phyloP scores from a whole-genome alignment of 2,797 vertebrate species.

The Fistularia tabacaria region DNA sequence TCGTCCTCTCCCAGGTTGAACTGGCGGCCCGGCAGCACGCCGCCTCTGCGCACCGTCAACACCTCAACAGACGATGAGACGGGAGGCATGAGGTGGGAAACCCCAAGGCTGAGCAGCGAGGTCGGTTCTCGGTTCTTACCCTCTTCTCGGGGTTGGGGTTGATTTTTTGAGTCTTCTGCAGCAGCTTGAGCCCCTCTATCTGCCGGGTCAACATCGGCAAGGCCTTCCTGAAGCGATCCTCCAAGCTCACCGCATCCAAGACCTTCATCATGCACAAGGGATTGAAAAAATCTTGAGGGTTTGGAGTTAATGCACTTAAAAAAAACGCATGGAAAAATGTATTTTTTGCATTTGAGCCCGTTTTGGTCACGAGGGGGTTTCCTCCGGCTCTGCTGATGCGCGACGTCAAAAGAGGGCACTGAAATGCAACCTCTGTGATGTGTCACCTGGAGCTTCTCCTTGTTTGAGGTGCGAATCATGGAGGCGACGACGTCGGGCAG shows the following conservation, averaged over 20 bases:
- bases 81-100: background rate
- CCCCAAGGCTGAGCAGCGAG: background rate
- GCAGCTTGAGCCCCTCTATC: slow-evolving; percentile 91
- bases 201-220: slow-evolving; percentile 90
- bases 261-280: slow-evolving; percentile 70
- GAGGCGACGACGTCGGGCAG: slow-evolving; percentile 91
- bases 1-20: slow-evolving; percentile 85
- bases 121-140: slow-evolving; percentile 62
- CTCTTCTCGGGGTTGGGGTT: slow-evolving; percentile 86
- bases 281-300: background rate
- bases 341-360: no score
- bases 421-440: background rate
- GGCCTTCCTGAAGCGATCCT: slow-evolving; percentile 90
- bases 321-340: no score
- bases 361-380: no score
- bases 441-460: slow-evolving; percentile 97
- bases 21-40: slow-evolving; percentile 74
- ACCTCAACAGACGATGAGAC: slow-evolving; percentile 64
- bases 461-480: slow-evolving; percentile 92
- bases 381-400: no score
- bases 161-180: slow-evolving; percentile 88
- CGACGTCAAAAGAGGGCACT: background rate
- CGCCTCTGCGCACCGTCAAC: slow-evolving; percentile 76
- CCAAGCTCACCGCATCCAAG: slow-evolving; percentile 88
- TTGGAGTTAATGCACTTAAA: background rate